Evolutionary conservation across 2,797 vertebrate genomes (phyloP), one percentile per base, ranked within the genome.

Genomic region (Lates japonicus): DNA sequence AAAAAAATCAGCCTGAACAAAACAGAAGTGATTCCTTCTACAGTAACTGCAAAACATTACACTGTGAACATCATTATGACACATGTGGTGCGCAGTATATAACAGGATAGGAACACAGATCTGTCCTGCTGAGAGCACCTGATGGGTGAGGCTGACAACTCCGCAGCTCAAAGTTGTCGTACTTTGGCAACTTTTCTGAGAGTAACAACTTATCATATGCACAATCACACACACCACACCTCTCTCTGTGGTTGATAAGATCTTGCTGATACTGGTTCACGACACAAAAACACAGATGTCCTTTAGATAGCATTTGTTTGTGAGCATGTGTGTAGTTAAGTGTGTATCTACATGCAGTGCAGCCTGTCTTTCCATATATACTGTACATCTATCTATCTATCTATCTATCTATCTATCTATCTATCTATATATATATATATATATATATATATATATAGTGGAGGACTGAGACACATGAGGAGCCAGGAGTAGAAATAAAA

Each of bases 231-330:
- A 71, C 61, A 4, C 33, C 55, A 68, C 78, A 58, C 58, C 52
- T 70, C 31, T 64, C 71, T 80, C 72, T 81, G 70, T 59, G 4
- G 7, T 49, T 5, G 81, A 88, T 87, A 87, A 82, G 74, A 85
- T 80, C 71, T 63, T 33, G n/a, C 66, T 58, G 87, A 88, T 86
- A 80, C 22, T 1, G 39, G 5, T 82, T 80, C 57, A 67, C 61
- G 9, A 49, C 51, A 44, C 51, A 17, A 49, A 64, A 55, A 29
- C 68, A 58, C 76, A 63, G 86, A 91, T 81, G 83, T 83, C 80
- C 83, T 79, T 62, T 75, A 84, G 87, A 89, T 79, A 87, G 62
- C 7, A n/a, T 37, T 48, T 22, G 6, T 66, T 46, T 48, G 49
- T 25, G 22, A 79, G 55, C 60, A 44, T 17, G 68, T 71, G 83